These are phyloP conservation scores for Aurelia coerulea DNA, from an alignment of 30 jellyfish, hydroid and myxozoan species.

Conservation along the genomic window DNA sequence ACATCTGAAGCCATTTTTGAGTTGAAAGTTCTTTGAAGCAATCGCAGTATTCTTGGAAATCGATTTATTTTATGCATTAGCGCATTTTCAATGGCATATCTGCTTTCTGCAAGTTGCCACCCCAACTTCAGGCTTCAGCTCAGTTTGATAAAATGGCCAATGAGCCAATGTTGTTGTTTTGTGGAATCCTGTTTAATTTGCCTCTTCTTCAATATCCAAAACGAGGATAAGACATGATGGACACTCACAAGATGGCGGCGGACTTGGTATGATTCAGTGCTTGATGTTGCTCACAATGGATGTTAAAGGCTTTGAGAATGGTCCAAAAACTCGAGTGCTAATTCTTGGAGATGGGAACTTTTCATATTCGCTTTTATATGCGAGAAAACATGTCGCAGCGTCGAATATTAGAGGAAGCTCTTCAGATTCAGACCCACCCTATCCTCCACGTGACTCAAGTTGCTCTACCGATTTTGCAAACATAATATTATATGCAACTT, in stretches of 20 bases:
- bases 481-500: constrained; percentile 69
- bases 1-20: constrained; percentile 17
- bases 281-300: neutral
- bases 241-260: too few relatives aligned
- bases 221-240: neutral
- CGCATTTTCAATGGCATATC: neutral
- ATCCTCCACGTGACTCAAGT: neutral
- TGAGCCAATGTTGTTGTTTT: neutral
- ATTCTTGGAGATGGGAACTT: constrained; percentile 98
- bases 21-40: neutral
- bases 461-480: neutral
- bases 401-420: neutral
- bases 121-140: neutral
- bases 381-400: neutral
- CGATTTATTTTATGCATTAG: neutral
- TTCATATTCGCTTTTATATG: constrained; percentile 75
- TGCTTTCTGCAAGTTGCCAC: neutral
- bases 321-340: neutral
- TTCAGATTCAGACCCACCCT: neutral
- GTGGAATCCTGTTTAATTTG: neutral
- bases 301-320: neutral
- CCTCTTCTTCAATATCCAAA: neutral
- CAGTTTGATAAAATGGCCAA: too few relatives aligned
- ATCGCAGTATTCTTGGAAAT: neutral
- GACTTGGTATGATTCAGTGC: neutral